Percentiles rank a stretch among this genome's conserved stretches.
Evolutionary conservation across 2,888 invertebrate species (phyloP).

Genomic region (Antitype chi): DNA sequence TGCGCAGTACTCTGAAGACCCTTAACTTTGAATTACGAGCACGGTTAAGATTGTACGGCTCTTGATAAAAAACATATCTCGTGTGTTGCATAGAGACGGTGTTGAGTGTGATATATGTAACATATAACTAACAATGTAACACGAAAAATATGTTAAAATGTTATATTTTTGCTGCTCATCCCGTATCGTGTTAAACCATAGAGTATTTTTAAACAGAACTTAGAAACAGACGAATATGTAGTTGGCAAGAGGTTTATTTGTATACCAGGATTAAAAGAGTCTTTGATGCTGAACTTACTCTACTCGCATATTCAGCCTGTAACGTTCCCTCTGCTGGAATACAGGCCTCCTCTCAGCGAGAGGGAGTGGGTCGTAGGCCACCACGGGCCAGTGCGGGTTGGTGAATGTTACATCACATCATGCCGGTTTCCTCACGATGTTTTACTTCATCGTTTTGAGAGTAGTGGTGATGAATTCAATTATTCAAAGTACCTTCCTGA

Average conservation of each 20-base stretch:
- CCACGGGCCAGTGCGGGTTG: too few relatives aligned
- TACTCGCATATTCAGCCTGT: too few relatives aligned
- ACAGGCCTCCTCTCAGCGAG: too few relatives aligned
- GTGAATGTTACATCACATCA: too few relatives aligned
- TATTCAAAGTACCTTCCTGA: too few relatives aligned
- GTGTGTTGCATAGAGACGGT: neutral
- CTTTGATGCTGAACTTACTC: neutral
- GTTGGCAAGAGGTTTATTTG: neutral
- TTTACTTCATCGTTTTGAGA: too few relatives aligned
- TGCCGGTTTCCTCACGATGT: too few relatives aligned
- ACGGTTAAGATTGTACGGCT: conserved; percentile 51
- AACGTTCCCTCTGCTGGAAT: too few relatives aligned
- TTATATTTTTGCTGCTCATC: neutral
- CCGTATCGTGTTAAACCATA: neutral
- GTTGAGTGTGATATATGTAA: neutral
- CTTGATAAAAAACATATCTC: conserved; percentile 49
- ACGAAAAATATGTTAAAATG: neutral
- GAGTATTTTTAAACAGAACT: neutral
- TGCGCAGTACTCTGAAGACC: conserved; percentile 49
- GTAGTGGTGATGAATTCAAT: too few relatives aligned
- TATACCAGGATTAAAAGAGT: neutral
- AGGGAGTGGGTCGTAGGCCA: too few relatives aligned
- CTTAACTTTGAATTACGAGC: conserved; percentile 60
- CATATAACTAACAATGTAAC: conserved; percentile 9
- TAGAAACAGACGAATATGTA: neutral